Evolutionary conservation across 2,797 vertebrate genomes (phyloP).

Genomic region (Tangara arthus): DNA sequence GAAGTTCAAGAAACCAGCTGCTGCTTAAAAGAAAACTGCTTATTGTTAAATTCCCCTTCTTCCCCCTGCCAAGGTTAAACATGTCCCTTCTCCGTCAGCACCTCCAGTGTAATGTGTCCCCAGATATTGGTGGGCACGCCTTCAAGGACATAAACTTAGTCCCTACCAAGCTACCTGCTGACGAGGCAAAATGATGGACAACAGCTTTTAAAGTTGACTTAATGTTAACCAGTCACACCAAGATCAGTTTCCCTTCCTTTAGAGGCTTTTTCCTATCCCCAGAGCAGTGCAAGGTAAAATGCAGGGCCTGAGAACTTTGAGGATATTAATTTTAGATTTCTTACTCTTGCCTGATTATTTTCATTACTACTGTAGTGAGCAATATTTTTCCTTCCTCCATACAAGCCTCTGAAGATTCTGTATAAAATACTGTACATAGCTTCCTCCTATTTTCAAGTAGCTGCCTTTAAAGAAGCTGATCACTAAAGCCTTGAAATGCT

Average conservation of each 20-base stretch:
- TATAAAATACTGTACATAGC: neutral
- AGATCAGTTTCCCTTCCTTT: neutral
- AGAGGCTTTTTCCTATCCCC: neutral
- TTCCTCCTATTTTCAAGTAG: neutral
- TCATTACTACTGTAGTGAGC: neutral
- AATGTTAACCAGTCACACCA: neutral
- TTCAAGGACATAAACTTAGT: slow-evolving; percentile 16
- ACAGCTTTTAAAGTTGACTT: neutral
- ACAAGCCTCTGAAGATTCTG: neutral
- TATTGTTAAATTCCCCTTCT: slow-evolving; percentile 59
- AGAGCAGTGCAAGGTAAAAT: neutral
- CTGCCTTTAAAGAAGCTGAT: neutral
- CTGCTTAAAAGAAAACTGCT: slow-evolving; percentile 61
- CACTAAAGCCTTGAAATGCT: neutral
- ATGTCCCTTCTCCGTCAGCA: slow-evolving; percentile 42
- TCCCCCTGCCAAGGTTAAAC: slow-evolving; percentile 64
- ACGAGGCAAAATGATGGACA: slow-evolving; percentile 11
- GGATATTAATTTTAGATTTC: neutral
- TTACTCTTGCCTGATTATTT: neutral
- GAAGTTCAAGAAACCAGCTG: slow-evolving; percentile 71
- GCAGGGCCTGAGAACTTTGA: neutral
- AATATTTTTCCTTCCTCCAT: neutral
- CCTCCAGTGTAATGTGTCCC: slow-evolving; percentile 57
- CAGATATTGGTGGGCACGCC: slow-evolving; percentile 43
- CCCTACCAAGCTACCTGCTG: slow-evolving; percentile 25